These are phyloP conservation scores for Agrilus biguttatus DNA, from an alignment of 2,888 invertebrate species.

Conservation along the genomic window DNA sequence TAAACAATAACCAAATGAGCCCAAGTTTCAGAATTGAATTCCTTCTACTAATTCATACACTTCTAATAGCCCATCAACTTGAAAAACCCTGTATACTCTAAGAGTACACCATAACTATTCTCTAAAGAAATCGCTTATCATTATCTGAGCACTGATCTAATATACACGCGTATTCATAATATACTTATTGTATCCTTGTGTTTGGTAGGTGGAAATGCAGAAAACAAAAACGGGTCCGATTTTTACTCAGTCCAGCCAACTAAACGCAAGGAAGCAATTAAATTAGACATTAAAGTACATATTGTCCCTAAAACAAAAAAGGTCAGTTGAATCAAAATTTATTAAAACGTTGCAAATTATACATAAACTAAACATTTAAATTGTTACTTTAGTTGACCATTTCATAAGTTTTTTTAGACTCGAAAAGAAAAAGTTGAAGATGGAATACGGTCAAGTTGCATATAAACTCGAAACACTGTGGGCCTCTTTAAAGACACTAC, in stretches of 20 bases:
- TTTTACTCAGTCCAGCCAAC: slow-evolving; percentile 30
- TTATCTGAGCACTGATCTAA: too few relatives aligned
- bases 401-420: slow-evolving; percentile 33
- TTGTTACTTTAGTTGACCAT: not conserved
- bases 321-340: slow-evolving; percentile 23
- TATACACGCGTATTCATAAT: not conserved
- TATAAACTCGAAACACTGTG: slow-evolving; percentile 44
- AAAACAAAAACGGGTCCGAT: slow-evolving; percentile 31
- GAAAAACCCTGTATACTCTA: too few relatives aligned
- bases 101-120: too few relatives aligned
- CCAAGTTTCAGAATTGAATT: too few relatives aligned
- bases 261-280: slow-evolving; percentile 52
- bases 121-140: too few relatives aligned
- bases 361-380: not conserved
- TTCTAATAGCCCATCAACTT: too few relatives aligned
- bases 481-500: slow-evolving; percentile 42
- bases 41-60: too few relatives aligned
- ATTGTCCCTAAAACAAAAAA: slow-evolving; percentile 47
- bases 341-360: not conserved
- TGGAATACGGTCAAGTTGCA: slow-evolving; percentile 46
- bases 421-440: slow-evolving; percentile 43
- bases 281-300: slow-evolving; percentile 65
- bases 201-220: slow-evolving; percentile 30
- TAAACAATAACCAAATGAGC: too few relatives aligned
- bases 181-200: slow-evolving; percentile 20